Conservation (phyloP, 2,113 vertebrate species). For the Piaya cayana region DNA sequence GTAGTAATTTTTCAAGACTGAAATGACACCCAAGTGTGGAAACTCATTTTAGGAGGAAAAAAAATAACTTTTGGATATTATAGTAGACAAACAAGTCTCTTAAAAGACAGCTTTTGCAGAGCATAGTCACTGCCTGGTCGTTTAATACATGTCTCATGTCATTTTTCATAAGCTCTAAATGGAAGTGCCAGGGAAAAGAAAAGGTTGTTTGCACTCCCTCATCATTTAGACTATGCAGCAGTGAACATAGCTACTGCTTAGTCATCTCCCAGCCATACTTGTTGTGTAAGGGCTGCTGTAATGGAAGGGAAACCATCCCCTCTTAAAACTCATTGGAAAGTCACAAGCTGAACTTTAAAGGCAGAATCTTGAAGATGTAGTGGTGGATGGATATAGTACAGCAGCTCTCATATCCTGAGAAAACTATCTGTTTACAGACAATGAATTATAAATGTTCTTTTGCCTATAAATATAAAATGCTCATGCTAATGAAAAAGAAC, state of each 20-base stretch:
- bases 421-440: background rate
- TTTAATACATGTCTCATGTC: background rate
- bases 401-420: background rate
- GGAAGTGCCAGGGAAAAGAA: background rate
- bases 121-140: background rate
- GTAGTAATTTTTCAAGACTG: background rate
- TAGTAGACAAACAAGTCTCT: background rate
- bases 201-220: background rate
- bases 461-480: background rate
- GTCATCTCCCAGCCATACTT: background rate
- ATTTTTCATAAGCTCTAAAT: background rate
- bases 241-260: background rate
- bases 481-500: background rate
- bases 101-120: background rate
- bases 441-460: background rate
- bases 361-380: background rate
- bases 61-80: background rate
- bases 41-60: background rate
- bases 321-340: background rate
- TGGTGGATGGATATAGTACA: background rate
- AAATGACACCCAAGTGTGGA: background rate
- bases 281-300: background rate
- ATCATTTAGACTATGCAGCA: rapidly evolving
- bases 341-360: background rate
- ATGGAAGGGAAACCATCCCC: background rate